phyloP scores from a whole-genome alignment of 2,797 vertebrate species.

The Sus cebifrons region DNA sequence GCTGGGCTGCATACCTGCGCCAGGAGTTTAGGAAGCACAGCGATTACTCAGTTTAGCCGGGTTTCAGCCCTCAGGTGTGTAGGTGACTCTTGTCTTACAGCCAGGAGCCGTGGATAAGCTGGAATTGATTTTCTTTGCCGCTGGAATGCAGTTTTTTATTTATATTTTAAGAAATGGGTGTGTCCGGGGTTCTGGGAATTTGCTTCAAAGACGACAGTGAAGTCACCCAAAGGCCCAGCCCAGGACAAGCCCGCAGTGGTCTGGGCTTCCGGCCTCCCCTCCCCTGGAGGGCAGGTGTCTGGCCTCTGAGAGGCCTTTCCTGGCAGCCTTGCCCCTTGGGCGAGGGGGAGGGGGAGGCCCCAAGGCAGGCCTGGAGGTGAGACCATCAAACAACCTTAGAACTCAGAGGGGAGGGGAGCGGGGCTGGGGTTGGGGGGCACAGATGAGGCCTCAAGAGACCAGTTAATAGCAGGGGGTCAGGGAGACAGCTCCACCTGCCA shows the following conservation, averaged over 20 bases:
- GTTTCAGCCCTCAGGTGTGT: background rate
- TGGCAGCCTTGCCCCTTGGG: background rate
- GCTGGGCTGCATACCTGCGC: accelerated
- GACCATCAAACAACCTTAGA: conserved; percentile 23
- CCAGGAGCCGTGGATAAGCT: background rate
- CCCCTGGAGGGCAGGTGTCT: background rate
- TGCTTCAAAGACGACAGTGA: conserved; percentile 47
- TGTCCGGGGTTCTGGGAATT: conserved; percentile 78
- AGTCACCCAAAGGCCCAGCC: conserved; percentile 33
- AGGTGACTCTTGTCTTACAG: background rate
- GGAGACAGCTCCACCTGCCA: accelerated
- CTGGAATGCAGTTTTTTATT: conserved; percentile 69
- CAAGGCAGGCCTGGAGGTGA: background rate
- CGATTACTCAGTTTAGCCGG: background rate
- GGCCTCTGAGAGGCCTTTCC: background rate
- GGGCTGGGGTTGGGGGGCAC: background rate
- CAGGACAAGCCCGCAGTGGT: background rate
- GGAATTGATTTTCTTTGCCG: background rate
- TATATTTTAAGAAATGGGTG: conserved; percentile 61
- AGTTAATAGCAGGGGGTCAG: accelerated
- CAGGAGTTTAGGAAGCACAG: accelerated
- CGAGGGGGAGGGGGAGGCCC: background rate
- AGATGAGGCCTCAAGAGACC: background rate
- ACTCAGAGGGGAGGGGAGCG: background rate
- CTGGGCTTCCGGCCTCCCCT: background rate